Evolutionary conservation across 2,888 invertebrate genomes (phyloP), one percentile per base, ranked within the genome.

Genomic region (Hypselothyrea guttata): DNA sequence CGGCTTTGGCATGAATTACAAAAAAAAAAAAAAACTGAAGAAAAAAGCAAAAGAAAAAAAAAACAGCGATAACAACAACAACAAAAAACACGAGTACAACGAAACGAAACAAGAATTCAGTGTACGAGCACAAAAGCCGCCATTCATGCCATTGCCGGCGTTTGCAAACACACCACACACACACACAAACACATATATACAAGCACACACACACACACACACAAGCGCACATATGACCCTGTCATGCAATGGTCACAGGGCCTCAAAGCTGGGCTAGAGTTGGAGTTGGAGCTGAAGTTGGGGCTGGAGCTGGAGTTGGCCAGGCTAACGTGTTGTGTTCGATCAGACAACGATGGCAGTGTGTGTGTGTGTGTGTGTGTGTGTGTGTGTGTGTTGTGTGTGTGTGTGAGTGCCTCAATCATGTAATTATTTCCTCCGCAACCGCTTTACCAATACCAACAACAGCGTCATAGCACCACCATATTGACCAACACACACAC

Each of bases 371-470:
- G 70, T 38, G n/a, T 67, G 57, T 59, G 45, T 55, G 44, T 56
- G 70, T 72, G 57, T 72, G 59, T 55, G 28, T 60, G 40, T 56
- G 31, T 64, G 56, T 52, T 64, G 56, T 52, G 28, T 58, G 52
- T 66, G 57, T 66, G 60, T 58, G 58, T 64, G 70, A 71, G 78
- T 85, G 71, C 89, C 86, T 87, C 88, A 88, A 88, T 89, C 88
- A 87, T 88, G 86, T 89, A 88, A 89, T 88, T 89, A 89, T 89
- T 90, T 89, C 88, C 87, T 86, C 86, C 81, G 84, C 87, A 82
- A 74, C 71, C 71, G 63, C 59, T 73, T 64, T 59, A 71, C 69
- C 69, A 66, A 74, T 69, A 76, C 78, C 40, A 54, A 56, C 13
- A 22, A 22, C 22, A 22, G 51, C 57, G 67, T 51, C 57, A 67